A percentile compares a stretch with the other conserved stretches of the same genome.
Conservation (phyloP, 2,113 vertebrate species). For the Crotalus tigris region DNA sequence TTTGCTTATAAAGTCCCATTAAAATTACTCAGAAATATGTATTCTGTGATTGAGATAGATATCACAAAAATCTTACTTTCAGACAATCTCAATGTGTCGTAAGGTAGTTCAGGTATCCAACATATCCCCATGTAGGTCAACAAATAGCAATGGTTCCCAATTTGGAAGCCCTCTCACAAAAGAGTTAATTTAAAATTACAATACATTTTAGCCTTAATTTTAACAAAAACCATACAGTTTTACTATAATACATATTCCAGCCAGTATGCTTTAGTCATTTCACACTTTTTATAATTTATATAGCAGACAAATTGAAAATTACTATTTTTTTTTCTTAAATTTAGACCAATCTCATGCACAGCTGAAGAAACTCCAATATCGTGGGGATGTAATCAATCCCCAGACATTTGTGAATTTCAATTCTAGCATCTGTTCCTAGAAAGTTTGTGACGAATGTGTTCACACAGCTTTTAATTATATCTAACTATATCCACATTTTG, state of each 20-base stretch:
- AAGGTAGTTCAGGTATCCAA: neutral
- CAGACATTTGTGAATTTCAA: neutral
- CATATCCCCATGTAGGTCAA: constrained; percentile 6
- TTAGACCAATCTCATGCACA: neutral
- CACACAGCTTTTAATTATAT: neutral
- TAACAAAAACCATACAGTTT: neutral
- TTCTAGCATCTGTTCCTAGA: neutral
- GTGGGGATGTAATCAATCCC: neutral
- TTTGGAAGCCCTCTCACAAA: neutral
- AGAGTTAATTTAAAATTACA: neutral
- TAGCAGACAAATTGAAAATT: neutral
- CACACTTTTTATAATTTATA: constrained; percentile 14
- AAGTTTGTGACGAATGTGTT: neutral
- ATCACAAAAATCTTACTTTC: constrained; percentile 33
- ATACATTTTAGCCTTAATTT: neutral
- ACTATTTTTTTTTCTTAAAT: constrained; percentile 8
- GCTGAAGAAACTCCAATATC: neutral
- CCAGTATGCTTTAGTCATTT: neutral
- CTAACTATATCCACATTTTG: neutral
- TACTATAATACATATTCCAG: constrained; percentile 16
- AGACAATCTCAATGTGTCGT: neutral
- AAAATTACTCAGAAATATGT: neutral
- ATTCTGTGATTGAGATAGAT: neutral
- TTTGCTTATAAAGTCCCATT: neutral
- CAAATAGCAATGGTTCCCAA: neutral